These are phyloP conservation scores for Caenorhabditis latens DNA, from an alignment of 1,140 invertebrate genomes.

Conservation along the genomic window DNA sequence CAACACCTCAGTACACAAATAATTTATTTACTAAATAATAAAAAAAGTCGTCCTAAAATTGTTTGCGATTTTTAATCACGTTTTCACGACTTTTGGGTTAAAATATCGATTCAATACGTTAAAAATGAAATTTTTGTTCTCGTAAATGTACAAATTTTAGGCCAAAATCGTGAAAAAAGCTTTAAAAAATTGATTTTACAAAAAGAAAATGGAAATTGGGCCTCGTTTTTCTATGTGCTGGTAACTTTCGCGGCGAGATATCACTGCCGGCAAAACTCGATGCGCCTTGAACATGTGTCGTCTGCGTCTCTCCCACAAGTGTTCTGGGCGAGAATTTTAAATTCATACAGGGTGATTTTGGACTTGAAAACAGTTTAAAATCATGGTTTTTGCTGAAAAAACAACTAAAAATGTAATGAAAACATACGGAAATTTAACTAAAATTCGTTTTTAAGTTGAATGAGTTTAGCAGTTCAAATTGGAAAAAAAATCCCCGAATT, in stretches of 20 bases:
- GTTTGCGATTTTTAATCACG: too few relatives aligned
- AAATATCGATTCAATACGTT: not conserved
- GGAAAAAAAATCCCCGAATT: too few relatives aligned
- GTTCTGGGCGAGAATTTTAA: not conserved
- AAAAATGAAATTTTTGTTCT: not conserved
- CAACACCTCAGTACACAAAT: not conserved
- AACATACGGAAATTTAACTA: too few relatives aligned
- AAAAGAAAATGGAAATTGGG: slow-evolving; percentile 48
- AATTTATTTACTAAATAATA: not conserved
- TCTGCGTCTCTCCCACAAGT: slow-evolving; percentile 4
- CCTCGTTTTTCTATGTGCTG: not conserved
- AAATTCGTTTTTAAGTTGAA: too few relatives aligned
- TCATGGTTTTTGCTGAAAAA: too few relatives aligned
- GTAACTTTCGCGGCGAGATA: slow-evolving; percentile 18
- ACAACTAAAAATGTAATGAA: too few relatives aligned
- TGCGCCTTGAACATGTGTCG: not conserved
- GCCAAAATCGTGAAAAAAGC: slow-evolving; percentile 40
- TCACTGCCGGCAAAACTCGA: not conserved
- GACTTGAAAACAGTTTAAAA: not conserved
- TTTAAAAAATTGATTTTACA: slow-evolving; percentile 39
- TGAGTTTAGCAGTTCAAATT: too few relatives aligned
- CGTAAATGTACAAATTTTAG: slow-evolving; percentile 21
- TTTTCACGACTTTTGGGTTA: too few relatives aligned
- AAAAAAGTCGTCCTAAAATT: not conserved
- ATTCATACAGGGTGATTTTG: not conserved